A percentile compares a stretch with the other conserved stretches of the same genome.
phyloP scores from a whole-genome alignment of 2,888 invertebrate genomes.

The Carcina quercana region DNA sequence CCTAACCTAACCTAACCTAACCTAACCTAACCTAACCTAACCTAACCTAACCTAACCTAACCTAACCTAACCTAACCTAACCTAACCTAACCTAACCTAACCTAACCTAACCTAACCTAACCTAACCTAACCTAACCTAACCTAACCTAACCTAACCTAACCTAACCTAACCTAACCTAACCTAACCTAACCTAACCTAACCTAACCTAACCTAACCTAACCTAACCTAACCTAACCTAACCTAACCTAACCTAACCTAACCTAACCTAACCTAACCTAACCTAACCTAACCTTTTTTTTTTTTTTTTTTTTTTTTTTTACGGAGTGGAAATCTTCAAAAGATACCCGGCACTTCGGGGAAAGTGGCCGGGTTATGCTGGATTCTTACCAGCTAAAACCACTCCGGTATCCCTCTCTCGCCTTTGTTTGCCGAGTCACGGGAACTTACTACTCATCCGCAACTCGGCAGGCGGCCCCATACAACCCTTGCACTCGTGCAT shows the following conservation, averaged over 20 bases:
- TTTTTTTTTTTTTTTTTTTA: neutral
- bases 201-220: constrained; percentile 15
- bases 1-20: constrained; percentile 16
- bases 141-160: constrained; percentile 9
- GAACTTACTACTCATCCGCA: neutral
- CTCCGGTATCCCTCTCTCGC: neutral
- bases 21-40: constrained; percentile 16
- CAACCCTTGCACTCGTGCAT: no score
- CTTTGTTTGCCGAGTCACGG: neutral
- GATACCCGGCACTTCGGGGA: neutral
- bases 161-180: constrained; percentile 14
- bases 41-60: constrained; percentile 18
- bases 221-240: constrained; percentile 17
- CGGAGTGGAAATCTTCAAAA: neutral
- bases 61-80: constrained; percentile 18
- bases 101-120: constrained; percentile 12
- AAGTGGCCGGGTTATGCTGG: neutral
- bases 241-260: constrained; percentile 18
- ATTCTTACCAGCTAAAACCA: neutral
- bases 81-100: constrained; percentile 18
- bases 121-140: neutral
- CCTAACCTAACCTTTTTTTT: constrained; percentile 13
- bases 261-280: constrained; percentile 18
- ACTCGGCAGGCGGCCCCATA: neutral
- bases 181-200: constrained; percentile 16